Evolutionary conservation across 2,888 invertebrate genomes (phyloP), one percentile per base, ranked within the genome.

Genomic region (Zelleria hepariella): DNA sequence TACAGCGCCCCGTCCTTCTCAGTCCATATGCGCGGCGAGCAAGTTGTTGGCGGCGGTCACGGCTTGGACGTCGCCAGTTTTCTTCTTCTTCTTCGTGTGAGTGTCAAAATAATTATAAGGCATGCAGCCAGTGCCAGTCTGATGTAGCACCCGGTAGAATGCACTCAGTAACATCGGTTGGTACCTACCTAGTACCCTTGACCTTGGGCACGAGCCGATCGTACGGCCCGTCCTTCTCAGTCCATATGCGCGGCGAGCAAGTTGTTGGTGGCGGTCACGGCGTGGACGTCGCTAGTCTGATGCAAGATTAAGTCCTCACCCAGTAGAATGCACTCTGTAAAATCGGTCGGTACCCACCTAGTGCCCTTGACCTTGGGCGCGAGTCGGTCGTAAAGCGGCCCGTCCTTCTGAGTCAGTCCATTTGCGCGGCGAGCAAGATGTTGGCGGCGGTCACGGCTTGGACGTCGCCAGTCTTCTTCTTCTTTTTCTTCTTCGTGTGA

Each of bases 21-120:
- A 0, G 75, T 99, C 99, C 75, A 99, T 92, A 76, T 98, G 98
- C 0, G 99, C 99, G 0, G 99, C 97, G n/a, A 99, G 88, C 10
- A 99, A 90, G 84, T 99, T 99, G 84, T 99, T 98, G 5, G 99
- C 98, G 0, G 98, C 98, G 0, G 96, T 94, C n/a, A 99, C 95
- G 0, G 99, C 99, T 82, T 99, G 99, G 70, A 99, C 98, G 77
- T 99, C 99, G 0, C 98, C 97, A 0, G 99, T 99, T 66, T 99
- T 88, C 80, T 99, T 99, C 0, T 99, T 98, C 0, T 96, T 94
- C n/a, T 99, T 95, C 0, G 99, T 99, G 82, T 99, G 99, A 70
- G 99, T 98, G 77, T 99, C 99, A n/a, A n/a, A n/a, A n/a, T n/a
- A n/a, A n/a, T n/a, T n/a, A n/a, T n/a, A n/a, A n/a, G n/a, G n/a